Base-by-base conservation (phyloP, 2,113 vertebrate species). In the Chascanopsetta lugubris region DNA sequence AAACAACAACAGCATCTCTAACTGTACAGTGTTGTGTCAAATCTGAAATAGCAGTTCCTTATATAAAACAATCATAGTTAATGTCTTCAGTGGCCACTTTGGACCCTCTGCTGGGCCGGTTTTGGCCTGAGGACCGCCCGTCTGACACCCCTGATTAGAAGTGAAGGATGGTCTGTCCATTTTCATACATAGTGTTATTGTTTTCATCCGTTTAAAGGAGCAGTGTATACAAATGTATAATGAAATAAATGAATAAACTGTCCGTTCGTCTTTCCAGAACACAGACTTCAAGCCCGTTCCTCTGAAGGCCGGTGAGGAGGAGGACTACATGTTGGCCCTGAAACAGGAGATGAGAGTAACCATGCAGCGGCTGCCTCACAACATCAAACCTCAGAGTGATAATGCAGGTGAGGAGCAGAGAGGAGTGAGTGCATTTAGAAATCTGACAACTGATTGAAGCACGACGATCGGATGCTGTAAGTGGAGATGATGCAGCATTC, bases 301-400 rank as follows among this genome's bases (percentile, higher is more conserved):
- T 3, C 84, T 98, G 73, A 95, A 94, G 83, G 88, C 65, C 43
- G 93, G 94, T 22, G 94, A 97, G 66, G 92, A 91, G 3, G 93
- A 95, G 79, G 92, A 95, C 69, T 97, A 96, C 75, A 93, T 96
- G 90, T 86, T 96, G 81, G 94, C 94, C 69, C 88, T 97, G 83
- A 97, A 98, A 80, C 94, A 97, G 89, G 95, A 96, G 80, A 79
- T 97, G 84, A 93, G 95, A 84, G 92, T 83, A 76, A 85, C 91
- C 6, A 94, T 93, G 93, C 94, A 92, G 75, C 86, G 76, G 69
- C 88, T 90, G 42, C 95, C 94, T 1, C 94, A 93, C 84, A 93
- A 94, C 86, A 90, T 98, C 75, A 87, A 90, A 73, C 58, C 74
- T 42, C 77, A 60, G 5, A 61, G 88, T 46, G 83, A 87, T 43